Conservation (phyloP, 2,113 vertebrate genomes). For the Dasypus novemcinctus region DNA sequence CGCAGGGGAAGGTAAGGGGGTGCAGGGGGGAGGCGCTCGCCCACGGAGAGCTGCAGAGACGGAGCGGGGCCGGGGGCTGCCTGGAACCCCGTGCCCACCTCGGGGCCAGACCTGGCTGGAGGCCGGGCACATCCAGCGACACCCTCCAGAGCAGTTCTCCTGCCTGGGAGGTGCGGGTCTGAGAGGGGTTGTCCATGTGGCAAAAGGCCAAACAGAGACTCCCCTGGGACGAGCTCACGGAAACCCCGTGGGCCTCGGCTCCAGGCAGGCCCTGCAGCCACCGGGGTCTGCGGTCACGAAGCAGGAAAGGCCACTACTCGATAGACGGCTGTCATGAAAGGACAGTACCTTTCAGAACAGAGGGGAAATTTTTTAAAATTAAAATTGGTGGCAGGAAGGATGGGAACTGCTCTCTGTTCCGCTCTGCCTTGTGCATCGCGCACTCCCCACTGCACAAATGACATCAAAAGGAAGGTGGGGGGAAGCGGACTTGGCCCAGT, state of each 20-base stretch:
- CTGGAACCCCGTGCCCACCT: background rate
- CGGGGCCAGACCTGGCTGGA: too few species aligned
- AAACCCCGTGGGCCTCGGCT: background rate
- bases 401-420: background rate
- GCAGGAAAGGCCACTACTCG: background rate
- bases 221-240: rapidly evolving
- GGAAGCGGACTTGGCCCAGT: too few species aligned
- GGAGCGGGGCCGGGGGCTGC: background rate
- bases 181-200: rapidly evolving
- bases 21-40: background rate
- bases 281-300: background rate
- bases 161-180: background rate
- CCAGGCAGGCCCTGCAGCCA: rapidly evolving
- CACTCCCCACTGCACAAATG: rapidly evolving
- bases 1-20: background rate
- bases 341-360: background rate
- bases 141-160: background rate
- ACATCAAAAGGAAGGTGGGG: background rate
- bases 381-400: background rate
- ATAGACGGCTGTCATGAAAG: background rate
- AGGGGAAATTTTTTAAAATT: background rate
- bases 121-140: too few species aligned
- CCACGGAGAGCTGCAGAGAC: background rate
- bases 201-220: background rate
- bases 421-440: rapidly evolving